Evolutionary conservation across 2,113 vertebrate species (phyloP).

Genomic region (Cephalopterus ornatus): DNA sequence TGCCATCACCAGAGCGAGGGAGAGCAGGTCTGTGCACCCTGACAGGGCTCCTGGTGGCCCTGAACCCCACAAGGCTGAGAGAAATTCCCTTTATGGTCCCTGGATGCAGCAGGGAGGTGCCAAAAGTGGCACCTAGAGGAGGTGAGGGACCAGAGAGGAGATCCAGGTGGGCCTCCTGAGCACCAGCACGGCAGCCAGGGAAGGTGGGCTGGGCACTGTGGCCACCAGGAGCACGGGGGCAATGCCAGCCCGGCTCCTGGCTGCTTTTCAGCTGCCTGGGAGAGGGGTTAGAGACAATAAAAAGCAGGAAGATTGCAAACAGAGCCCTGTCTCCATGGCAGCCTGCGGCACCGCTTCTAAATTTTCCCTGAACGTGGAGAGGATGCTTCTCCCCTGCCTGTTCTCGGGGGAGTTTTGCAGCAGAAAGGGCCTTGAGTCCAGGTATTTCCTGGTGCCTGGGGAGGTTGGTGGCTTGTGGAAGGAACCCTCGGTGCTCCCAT

Average conservation of each 20-base stretch:
- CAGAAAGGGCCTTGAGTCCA: not conserved
- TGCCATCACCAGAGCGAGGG: not conserved
- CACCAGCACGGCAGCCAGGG: not conserved
- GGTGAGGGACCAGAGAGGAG: not conserved
- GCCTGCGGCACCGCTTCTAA: slow-evolving; percentile 44
- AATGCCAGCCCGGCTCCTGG: not conserved
- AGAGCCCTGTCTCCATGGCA: slow-evolving; percentile 63
- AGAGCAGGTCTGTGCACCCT: not conserved
- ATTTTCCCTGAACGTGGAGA: not conserved
- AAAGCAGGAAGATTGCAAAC: not conserved
- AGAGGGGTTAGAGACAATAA: not conserved
- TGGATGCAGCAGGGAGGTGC: not conserved
- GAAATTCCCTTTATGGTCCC: rapidly evolving
- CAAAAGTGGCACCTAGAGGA: not conserved
- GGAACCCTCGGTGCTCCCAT: not conserved
- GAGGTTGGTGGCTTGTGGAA: not conserved
- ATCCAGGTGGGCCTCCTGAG: not conserved
- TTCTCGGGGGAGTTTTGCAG: not conserved
- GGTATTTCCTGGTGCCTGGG: not conserved
- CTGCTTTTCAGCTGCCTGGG: not conserved
- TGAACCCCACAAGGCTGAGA: not conserved
- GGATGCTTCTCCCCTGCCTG: not conserved
- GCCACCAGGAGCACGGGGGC: not conserved
- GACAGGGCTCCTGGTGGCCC: rapidly evolving
- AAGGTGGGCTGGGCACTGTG: not conserved